Evolutionary conservation across 2,888 invertebrate genomes (phyloP), one percentile per base, ranked within the genome.

Genomic region (Chrysomela aeneicollis): DNA sequence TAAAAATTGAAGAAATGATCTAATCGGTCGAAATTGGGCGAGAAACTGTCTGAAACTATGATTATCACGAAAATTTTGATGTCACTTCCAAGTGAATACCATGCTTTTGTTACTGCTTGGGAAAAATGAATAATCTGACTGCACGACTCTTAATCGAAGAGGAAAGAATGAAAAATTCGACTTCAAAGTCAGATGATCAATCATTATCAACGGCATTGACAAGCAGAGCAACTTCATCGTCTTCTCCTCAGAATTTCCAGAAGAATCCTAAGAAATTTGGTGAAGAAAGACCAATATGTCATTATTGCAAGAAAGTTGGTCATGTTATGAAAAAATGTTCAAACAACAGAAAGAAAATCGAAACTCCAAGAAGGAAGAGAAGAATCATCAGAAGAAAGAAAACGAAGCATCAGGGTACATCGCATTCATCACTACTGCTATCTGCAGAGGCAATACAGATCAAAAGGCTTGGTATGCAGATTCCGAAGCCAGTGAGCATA

Each of bases 41-140:
- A 49, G 17, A 49, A 49, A 49, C 18, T 49, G 18, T 49, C 49
- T 17, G 49, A 49, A 49, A 49, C 9, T 49, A 49, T 49, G 18
- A 49, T 49, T 9, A n/a, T n/a, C 49, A 49, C 18, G 17, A 42
- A 42, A 42, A 42, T 42, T 42, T 6, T 42, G 42, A 42, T 42
- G 42, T 42, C 42, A 42, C 42, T 42, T 42, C 42, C 3, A 3
- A 42, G 42, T 42, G 42, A 42, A 42, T 42, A 6, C 2, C 10
- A 42, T 42, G 3, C 5, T 15, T 42, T 42, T 9, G 42, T 42
- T 6, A 15, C n/a, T 17, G n/a, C n/a, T 6, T 42, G n/a, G 10
- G 17, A 15, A 17, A 42, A 4, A 42, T 26, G 42, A 42, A 42
- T 15, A 42, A 42, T 42, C 17, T 42, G 42, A 42, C 42, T 42